A percentile compares a stretch with the other conserved stretches of the same genome.
Evolutionary conservation across 2,888 invertebrate genomes (phyloP).

Genomic region (Onthophagus sagittarius): DNA sequence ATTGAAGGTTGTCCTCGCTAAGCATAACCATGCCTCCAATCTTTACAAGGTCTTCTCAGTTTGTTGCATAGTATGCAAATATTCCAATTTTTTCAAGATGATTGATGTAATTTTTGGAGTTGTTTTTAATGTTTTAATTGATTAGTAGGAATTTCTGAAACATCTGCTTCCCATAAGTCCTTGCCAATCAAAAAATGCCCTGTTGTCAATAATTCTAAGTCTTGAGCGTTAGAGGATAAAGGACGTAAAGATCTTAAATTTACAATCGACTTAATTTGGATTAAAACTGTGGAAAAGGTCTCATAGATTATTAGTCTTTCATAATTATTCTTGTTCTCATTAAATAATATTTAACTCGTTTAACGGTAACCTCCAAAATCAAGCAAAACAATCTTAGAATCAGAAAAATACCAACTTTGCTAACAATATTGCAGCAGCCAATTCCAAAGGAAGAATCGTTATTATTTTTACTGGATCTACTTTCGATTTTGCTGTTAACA

Average conservation of each 20-base stretch:
- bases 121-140: background rate
- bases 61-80: too few relatives aligned
- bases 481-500: too few relatives aligned
- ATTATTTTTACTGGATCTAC: background rate
- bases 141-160: background rate
- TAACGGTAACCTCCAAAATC: constrained; percentile 29
- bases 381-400: constrained; percentile 18
- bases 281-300: constrained; percentile 31
- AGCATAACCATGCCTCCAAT: too few relatives aligned
- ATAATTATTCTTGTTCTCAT: constrained; percentile 19
- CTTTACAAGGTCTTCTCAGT: too few relatives aligned
- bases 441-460: constrained; percentile 8
- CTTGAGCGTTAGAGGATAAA: constrained; percentile 30
- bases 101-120: constrained; percentile 1
- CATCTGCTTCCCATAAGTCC: background rate
- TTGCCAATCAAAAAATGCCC: constrained; percentile 8
- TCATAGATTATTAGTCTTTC: constrained; percentile 26
- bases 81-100: background rate
- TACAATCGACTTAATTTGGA: too few relatives aligned
- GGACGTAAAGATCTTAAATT: constrained; percentile 34
- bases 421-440: too few relatives aligned
- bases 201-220: constrained; percentile 15
- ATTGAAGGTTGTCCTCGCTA: too few relatives aligned
- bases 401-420: too few relatives aligned
- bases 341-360: constrained; percentile 28